Base-by-base conservation (phyloP, 2,797 vertebrate genomes). In the Danio tinwini region DNA sequence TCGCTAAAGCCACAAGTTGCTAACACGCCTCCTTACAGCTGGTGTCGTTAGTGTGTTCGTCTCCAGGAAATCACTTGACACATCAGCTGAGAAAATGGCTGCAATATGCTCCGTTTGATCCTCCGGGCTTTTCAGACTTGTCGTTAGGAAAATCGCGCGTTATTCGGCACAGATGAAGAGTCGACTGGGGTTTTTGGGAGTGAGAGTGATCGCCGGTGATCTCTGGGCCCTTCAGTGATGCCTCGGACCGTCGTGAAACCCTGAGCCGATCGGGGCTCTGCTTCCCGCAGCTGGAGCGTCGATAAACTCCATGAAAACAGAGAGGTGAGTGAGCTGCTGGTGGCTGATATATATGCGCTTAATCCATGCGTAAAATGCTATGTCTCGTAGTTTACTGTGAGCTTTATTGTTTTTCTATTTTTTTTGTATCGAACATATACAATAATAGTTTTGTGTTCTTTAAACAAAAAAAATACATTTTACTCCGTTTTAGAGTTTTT, bases 181-280 rank as follows among this genome's bases (percentile, higher is more conserved):
- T 16, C 10, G 9, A 8, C 17, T 50, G 17, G 14, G 21, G 8
- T 55, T 64, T 45, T 13, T 40, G 17, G 17, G 14, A 10, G n/a
- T 6, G 62, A 40, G 49, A 63, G 63, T 39, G 21, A 45, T 78
- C 65, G 56, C 39, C 50, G 16, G 68, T 44, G 61, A 61, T 50
- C 17, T 58, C 13, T 85, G 92, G 93, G 93, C 92, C 93, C 50
- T 56, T 81, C 70, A 78, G 76, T 58, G 49, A 90, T 82, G 88
- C 92, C 92, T 89, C 90, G 92, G 91, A 84, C 76, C 80, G 80
- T 81, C 85, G 74, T 91, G 56, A 56, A 2, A 44, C 42, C 81
- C 56, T 85, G 81, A 84, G 42, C 40, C 83, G 71, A 53, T 44
- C 21, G 37, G 53, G 73, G 84, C 77, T 69, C 42, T 39, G 63